Percentiles rank a stretch among this genome's conserved stretches.
These are phyloP conservation scores for Azorinus chamasolen DNA, from an alignment of 2,888 invertebrate species.

Conservation along the genomic window DNA sequence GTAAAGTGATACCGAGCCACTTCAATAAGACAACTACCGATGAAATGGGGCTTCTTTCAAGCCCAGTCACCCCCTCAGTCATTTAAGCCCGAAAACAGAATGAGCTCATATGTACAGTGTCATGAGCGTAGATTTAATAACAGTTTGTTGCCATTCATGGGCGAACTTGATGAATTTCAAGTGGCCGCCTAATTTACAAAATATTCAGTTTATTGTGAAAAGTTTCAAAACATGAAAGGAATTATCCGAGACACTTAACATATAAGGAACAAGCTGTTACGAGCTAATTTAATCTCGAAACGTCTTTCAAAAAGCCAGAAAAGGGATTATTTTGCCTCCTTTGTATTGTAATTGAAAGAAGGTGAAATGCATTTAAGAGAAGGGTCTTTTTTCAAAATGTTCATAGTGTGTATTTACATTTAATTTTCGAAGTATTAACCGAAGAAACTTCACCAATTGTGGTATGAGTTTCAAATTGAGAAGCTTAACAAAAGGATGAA, in stretches of 20 bases:
- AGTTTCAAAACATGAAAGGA: slow-evolving; percentile 28
- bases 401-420: slow-evolving; percentile 17
- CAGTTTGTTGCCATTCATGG: slow-evolving; percentile 15
- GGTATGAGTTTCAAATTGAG: too few species aligned
- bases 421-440: slow-evolving; percentile 15
- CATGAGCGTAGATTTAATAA: slow-evolving; percentile 15
- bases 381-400: not conserved
- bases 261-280: slow-evolving; percentile 25
- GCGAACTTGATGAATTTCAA: slow-evolving; percentile 27
- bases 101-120: slow-evolving; percentile 23
- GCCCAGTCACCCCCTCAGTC: slow-evolving; percentile 38
- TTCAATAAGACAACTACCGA: slow-evolving; percentile 26
- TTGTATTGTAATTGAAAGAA: too few species aligned
- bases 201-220: slow-evolving; percentile 15
- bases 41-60: slow-evolving; percentile 30
- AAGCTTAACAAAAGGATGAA: too few species aligned
- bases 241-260: slow-evolving; percentile 23
- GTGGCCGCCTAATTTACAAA: slow-evolving; percentile 28
- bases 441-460: slow-evolving; percentile 1
- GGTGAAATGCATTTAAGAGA: too few species aligned
- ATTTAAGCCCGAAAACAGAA: slow-evolving; percentile 32
- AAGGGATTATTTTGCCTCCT: too few species aligned
- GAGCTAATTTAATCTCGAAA: slow-evolving; percentile 8
- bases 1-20: slow-evolving; percentile 33
- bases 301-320: not conserved